These are phyloP conservation scores for Andricus curvator DNA, from an alignment of 2,888 invertebrate genomes.

Conservation along the genomic window DNA sequence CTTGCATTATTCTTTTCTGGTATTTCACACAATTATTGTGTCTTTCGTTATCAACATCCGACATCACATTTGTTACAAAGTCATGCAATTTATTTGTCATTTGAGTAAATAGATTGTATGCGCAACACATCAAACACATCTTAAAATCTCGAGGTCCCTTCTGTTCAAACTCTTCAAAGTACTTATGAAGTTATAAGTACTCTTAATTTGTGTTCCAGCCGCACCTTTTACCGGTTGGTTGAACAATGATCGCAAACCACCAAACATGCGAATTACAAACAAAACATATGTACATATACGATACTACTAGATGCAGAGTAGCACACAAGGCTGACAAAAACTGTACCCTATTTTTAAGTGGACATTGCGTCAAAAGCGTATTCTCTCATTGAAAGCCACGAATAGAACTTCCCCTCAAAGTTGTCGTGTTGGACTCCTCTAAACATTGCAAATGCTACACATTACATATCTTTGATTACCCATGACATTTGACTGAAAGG, in stretches of 20 bases:
- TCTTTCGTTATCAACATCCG: constrained; percentile 1
- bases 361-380: constrained; percentile 61
- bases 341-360: constrained; percentile 66
- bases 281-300: constrained; percentile 21
- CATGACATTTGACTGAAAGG: not conserved
- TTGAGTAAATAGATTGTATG: not conserved
- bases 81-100: not conserved
- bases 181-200: not conserved
- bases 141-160: not conserved
- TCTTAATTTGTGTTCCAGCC: constrained; percentile 24
- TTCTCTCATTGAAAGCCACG: constrained; percentile 66
- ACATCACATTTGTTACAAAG: not conserved
- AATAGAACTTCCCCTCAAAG: constrained; percentile 61
- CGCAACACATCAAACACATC: not conserved
- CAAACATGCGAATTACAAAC: constrained; percentile 13
- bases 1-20: constrained; percentile 2
- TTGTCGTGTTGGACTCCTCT: constrained; percentile 33
- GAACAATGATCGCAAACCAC: constrained; percentile 20
- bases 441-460: constrained; percentile 30
- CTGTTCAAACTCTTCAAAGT: not conserved
- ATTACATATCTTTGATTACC: constrained; percentile 14
- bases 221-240: constrained; percentile 39
- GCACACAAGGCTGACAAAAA: constrained; percentile 52
- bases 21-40: not conserved
- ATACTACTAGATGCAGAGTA: constrained; percentile 4